Percentiles rank a stretch among this genome's conserved stretches.
phyloP scores from a whole-genome alignment of 2,888 invertebrate genomes.

The Epistrophella euchroma region DNA sequence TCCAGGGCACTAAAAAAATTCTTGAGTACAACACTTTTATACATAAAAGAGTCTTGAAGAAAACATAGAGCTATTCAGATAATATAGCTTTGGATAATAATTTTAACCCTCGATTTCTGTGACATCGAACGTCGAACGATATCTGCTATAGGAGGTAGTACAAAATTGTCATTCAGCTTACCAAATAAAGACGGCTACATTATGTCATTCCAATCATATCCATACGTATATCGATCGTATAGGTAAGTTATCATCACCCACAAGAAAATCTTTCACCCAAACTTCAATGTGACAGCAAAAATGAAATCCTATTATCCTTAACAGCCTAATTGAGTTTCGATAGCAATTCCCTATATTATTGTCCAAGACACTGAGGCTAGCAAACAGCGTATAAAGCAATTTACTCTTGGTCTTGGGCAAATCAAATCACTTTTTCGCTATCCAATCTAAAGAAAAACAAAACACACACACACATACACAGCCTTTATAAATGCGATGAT shows the following conservation, averaged over 20 bases:
- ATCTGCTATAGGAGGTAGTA: too few species aligned
- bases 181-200: background rate
- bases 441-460: slow-evolving; percentile 39
- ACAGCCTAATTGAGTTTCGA: slow-evolving; percentile 66
- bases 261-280: background rate
- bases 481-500: background rate
- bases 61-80: too few species aligned
- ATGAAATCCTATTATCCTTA: slow-evolving; percentile 46
- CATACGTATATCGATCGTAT: background rate
- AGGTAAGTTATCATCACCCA: background rate
- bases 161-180: too few species aligned
- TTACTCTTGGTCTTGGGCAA: slow-evolving; percentile 37
- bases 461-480: background rate
- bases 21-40: too few species aligned
- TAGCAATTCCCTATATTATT: slow-evolving; percentile 54
- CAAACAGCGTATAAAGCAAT: slow-evolving; percentile 32
- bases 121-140: too few species aligned
- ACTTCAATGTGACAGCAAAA: slow-evolving; percentile 2
- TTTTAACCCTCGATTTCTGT: too few species aligned
- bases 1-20: too few species aligned
- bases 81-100: too few species aligned
- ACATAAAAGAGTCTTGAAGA: too few species aligned
- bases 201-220: background rate
- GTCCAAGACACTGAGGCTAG: slow-evolving; percentile 4
- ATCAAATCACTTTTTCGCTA: slow-evolving; percentile 38